A percentile compares a stretch with the other conserved stretches of the same genome.
These are phyloP conservation scores for Agriopis marginaria DNA, from an alignment of 2,888 invertebrate genomes.

Conservation along the genomic window DNA sequence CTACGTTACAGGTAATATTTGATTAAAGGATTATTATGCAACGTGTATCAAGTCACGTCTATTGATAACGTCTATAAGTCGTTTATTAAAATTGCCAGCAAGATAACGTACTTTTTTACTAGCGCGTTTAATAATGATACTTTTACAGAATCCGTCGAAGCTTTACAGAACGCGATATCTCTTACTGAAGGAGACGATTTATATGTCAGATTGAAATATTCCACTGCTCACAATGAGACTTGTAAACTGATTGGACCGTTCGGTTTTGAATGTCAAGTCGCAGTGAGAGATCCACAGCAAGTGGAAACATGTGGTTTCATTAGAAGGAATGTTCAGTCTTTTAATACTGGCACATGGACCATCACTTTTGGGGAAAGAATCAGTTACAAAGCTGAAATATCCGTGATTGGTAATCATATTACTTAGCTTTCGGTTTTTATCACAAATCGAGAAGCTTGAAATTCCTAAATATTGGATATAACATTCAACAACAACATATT, in stretches of 20 bases:
- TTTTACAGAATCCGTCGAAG: conserved; percentile 62
- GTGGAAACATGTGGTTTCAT: conserved; percentile 62
- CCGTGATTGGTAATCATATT: conserved; percentile 60
- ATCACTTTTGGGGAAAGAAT: conserved; percentile 65
- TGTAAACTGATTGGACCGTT: conserved; percentile 63
- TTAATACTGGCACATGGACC: conserved; percentile 63
- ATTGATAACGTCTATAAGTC: conserved; percentile 59
- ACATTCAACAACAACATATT: too few relatives aligned
- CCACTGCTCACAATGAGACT: conserved; percentile 55
- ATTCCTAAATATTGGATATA: background rate
- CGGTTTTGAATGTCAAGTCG: conserved; percentile 44
- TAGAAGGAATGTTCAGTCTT: conserved; percentile 50
- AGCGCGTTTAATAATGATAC: conserved; percentile 21
- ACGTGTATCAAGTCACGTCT: conserved; percentile 71
- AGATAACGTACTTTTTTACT: conserved; percentile 32
- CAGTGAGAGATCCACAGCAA: conserved; percentile 49
- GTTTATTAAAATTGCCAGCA: conserved; percentile 46
- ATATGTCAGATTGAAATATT: conserved; percentile 59
- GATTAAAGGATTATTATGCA: conserved; percentile 50
- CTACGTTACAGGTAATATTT: conserved; percentile 68
- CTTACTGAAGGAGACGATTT: conserved; percentile 65
- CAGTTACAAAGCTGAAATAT: conserved; percentile 57
- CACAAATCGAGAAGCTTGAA: background rate
- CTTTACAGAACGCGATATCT: conserved; percentile 52
- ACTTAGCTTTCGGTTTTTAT: background rate